Percentiles rank a stretch among this genome's conserved stretches.
phyloP scores from a whole-genome alignment of 1,140 invertebrate species.

The Dreissena rostriformis region DNA sequence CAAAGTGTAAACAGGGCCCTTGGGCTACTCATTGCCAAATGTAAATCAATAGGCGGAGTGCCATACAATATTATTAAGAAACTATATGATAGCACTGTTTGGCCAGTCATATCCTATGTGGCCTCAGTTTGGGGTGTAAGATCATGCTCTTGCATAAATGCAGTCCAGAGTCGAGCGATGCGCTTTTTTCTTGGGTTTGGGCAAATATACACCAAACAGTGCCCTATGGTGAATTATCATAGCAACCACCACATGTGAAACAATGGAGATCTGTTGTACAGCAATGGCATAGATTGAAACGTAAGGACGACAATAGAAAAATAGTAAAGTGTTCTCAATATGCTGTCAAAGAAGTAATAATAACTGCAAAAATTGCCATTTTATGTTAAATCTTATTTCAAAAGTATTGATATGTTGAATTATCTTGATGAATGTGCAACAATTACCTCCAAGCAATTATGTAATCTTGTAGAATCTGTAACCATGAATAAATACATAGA shows the following conservation, averaged over 20 bases:
- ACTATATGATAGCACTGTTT: slow-evolving; percentile 2
- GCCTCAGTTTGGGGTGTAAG: not conserved
- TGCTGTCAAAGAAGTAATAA: too few relatives aligned
- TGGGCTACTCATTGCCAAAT: slow-evolving; percentile 1
- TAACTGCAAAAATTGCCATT: too few relatives aligned
- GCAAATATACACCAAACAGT: not conserved
- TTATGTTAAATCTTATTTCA: too few relatives aligned
- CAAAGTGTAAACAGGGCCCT: not conserved
- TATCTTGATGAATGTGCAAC: too few relatives aligned
- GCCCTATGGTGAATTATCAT: slow-evolving; percentile 6
- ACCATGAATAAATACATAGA: slow-evolving; percentile 5
- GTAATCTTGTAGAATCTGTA: too few relatives aligned
- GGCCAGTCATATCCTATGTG: not conserved
- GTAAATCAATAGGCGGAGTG: not conserved
- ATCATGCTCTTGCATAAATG: slow-evolving; percentile 3
- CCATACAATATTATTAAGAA: not conserved
- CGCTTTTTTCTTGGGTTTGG: not conserved
- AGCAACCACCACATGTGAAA: not conserved
- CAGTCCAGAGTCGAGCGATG: slow-evolving; percentile 2
- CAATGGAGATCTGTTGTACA: not conserved
- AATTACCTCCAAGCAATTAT: too few relatives aligned
- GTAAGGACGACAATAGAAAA: too few relatives aligned
- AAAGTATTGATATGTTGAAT: too few relatives aligned
- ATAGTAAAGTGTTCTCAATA: too few relatives aligned
- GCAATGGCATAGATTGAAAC: too few relatives aligned